Evolutionary conservation across 2,888 invertebrate species (phyloP), one percentile per base, ranked within the genome.

Genomic region (Ophion ellenae): DNA sequence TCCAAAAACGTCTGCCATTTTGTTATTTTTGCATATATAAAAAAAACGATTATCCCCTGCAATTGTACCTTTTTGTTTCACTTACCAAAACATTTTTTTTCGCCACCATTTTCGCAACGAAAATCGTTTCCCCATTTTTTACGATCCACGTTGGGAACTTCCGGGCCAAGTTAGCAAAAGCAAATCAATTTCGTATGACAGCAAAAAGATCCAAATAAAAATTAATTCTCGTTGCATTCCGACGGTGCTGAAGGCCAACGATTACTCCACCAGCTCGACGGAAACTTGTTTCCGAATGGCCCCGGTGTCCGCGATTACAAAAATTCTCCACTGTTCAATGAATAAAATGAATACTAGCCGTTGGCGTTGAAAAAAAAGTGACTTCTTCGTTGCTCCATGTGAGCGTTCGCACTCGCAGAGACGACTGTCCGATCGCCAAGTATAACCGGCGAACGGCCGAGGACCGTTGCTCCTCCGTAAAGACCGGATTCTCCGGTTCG

Each of bases 401-500:
- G 4, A 53, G 14, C 53, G 53, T 17, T 1, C 53, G 53, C 14
- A 53, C 53, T 53, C 53, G 53, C 53, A 3, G 17, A 40, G 67
- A 64, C 28, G 67, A 40, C 17, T 20, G 17, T 40, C 17, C 47
- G 45, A 70, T 70, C 45, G 20, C 45, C 69, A 28, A 32, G 11
- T 36, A 32, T 7, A 53, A 17, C 3, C 59, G 59, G 47, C 9
- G 36, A 24, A 24, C 24, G 24, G 24, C 24, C 5, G 32, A 32
- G 47, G 73, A 73, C 81, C 81, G 74, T 74, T 67, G 81, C 40
- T 76, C 40, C 66, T 17, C 66, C 74, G 76, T 57, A 63, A 40
- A 79, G 83, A 83, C 86, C 86, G 86, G 86, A 86, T 86, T 86
- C 83, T 86, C 81, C 81, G 74, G 77, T 86, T 86, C 83, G 83